Conservation (phyloP, 2,113 vertebrate species). For the Hirundichthys speculiger region DNA sequence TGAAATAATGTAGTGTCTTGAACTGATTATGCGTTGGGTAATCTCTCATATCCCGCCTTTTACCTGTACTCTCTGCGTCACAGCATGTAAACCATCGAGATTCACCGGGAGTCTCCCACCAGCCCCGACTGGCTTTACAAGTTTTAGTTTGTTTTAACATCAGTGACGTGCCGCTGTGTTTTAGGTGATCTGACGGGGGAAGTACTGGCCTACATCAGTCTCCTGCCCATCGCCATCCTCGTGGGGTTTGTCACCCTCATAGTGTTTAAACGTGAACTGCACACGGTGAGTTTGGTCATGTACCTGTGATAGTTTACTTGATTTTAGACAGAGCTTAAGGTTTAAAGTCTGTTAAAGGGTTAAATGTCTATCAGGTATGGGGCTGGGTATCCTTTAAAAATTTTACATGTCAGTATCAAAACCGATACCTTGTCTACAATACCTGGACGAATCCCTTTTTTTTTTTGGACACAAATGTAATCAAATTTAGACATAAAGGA, state of each 20-base stretch:
- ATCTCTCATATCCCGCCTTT: neutral
- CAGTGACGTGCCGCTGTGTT: constrained; percentile 11
- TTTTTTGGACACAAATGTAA: too few relatives aligned
- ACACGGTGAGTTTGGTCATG: constrained; percentile 88
- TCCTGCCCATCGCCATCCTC: constrained; percentile 91
- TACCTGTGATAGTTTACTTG: neutral
- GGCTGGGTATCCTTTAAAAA: too few relatives aligned
- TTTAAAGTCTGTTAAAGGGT: neutral
- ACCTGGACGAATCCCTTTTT: too few relatives aligned
- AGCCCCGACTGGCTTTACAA: neutral
- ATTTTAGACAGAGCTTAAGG: neutral
- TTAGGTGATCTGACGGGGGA: constrained; percentile 94
- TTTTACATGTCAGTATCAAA: too few relatives aligned
- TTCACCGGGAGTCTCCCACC: constrained; percentile 27
- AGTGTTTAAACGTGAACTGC: constrained; percentile 97
- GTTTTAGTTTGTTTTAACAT: neutral
- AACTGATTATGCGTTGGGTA: neutral
- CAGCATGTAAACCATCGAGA: constrained; percentile 7
- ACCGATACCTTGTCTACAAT: too few relatives aligned
- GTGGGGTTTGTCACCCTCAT: constrained; percentile 96
- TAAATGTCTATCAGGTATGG: neutral
- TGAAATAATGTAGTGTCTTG: neutral
- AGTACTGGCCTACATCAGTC: constrained; percentile 92
- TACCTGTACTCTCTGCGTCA: neutral
- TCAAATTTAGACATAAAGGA: too few relatives aligned